These are phyloP conservation scores for Leptogaster cylindrica DNA, from an alignment of 2,888 invertebrate genomes.

Conservation along the genomic window DNA sequence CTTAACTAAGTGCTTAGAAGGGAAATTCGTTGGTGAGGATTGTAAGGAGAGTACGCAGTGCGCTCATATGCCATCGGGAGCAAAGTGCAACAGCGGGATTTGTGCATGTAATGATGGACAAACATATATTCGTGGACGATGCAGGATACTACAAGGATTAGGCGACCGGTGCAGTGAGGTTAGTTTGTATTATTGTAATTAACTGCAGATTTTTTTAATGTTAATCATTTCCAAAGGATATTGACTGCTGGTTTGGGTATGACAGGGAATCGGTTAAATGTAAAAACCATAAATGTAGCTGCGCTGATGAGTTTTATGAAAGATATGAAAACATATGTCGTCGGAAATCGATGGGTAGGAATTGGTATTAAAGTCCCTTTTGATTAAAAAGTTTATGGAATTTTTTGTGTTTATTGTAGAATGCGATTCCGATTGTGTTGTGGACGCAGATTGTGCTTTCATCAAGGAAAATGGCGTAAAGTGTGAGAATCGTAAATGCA, in stretches of 20 bases:
- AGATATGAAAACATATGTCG: slow-evolving; percentile 62
- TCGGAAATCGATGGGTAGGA: slow-evolving; percentile 60
- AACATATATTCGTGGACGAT: slow-evolving; percentile 59
- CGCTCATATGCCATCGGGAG: slow-evolving; percentile 63
- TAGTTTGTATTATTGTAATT: neutral
- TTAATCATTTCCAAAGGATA: slow-evolving; percentile 50
- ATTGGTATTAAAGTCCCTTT: neutral
- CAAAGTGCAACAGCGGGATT: slow-evolving; percentile 60
- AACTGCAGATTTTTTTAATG: neutral
- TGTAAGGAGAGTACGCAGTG: slow-evolving; percentile 60
- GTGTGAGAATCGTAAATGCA: slow-evolving; percentile 55
- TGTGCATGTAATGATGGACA: slow-evolving; percentile 61
- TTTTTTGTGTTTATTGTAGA: slow-evolving; percentile 10
- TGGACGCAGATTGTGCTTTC: slow-evolving; percentile 57
- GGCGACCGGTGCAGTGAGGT: slow-evolving; percentile 57
- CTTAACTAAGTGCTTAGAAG: slow-evolving; percentile 58
- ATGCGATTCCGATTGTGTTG: slow-evolving; percentile 59
- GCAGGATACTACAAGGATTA: slow-evolving; percentile 57
- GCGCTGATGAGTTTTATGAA: slow-evolving; percentile 61
- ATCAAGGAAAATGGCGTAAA: slow-evolving; percentile 52
- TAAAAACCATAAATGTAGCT: slow-evolving; percentile 56
- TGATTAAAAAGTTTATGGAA: neutral
- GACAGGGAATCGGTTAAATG: slow-evolving; percentile 60
- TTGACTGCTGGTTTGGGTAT: slow-evolving; percentile 60
- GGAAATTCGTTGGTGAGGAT: slow-evolving; percentile 58